Percentiles rank a stretch among this genome's conserved stretches.
Conservation (phyloP, 2,888 invertebrate genomes). For the Phoronis australis region DNA sequence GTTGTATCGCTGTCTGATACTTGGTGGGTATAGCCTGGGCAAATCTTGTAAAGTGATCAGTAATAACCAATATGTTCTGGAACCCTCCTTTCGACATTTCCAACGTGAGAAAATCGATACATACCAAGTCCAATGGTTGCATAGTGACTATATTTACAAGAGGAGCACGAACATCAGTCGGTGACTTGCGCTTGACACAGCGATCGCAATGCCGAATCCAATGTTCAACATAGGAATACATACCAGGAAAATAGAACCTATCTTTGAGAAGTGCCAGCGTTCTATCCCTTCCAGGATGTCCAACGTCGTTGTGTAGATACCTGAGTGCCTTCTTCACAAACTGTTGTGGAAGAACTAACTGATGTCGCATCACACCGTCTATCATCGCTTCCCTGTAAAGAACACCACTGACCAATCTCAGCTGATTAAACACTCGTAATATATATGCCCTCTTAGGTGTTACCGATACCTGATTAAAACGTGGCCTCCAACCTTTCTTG, state of each 20-base stretch:
- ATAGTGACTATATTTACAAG: neutral
- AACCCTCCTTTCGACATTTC: constrained; percentile 4
- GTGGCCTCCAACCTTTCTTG: neutral
- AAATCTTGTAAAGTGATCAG: constrained; percentile 4
- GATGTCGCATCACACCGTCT: neutral
- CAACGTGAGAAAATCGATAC: constrained; percentile 9
- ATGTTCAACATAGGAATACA: neutral
- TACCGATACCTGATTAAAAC: too few relatives aligned
- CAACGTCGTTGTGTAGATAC: neutral
- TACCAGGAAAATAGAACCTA: neutral
- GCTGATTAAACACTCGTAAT: too few relatives aligned
- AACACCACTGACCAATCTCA: neutral
- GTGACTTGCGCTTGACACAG: neutral
- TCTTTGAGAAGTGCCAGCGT: neutral
- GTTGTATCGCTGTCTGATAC: constrained; percentile 11
- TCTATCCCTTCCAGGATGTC: neutral
- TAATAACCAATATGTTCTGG: constrained; percentile 3
- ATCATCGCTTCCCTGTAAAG: neutral
- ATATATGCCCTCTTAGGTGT: too few relatives aligned
- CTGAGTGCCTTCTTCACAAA: neutral
- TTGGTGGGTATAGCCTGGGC: constrained; percentile 5
- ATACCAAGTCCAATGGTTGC: constrained; percentile 4
- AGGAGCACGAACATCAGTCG: neutral
- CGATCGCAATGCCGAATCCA: neutral
- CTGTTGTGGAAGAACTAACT: neutral